A percentile compares a stretch with the other conserved stretches of the same genome.
phyloP scores from a whole-genome alignment of 1,140 invertebrate species.

The Branchinecta lindahli region DNA sequence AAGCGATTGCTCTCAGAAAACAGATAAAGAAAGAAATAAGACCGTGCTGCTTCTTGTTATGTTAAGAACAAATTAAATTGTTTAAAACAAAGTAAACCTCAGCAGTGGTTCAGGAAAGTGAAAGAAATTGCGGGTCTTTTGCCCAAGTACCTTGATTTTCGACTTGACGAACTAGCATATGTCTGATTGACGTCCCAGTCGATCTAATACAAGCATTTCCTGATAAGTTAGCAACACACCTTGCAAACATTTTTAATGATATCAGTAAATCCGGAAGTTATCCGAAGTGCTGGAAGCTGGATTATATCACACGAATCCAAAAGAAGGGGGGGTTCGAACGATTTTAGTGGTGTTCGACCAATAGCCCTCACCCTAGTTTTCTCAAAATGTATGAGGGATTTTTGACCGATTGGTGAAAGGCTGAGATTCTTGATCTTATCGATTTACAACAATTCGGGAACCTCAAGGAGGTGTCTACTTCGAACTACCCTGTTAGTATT shows the following conservation, averaged over 20 bases:
- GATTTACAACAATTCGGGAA: too few relatives aligned
- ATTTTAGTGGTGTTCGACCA: too few relatives aligned
- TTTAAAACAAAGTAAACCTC: conserved; percentile 9
- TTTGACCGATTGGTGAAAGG: neutral
- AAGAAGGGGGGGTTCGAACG: neutral
- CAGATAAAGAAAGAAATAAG: conserved; percentile 1
- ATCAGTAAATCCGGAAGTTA: neutral
- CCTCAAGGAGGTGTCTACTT: conserved; percentile 4
- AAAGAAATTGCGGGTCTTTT: neutral
- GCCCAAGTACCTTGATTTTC: neutral
- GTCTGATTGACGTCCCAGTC: conserved; percentile 3
- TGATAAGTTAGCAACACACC: conserved; percentile 1
- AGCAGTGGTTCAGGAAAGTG: too few relatives aligned
- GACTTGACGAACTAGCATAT: neutral
- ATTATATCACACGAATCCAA: conserved; percentile 1
- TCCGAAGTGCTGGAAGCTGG: neutral
- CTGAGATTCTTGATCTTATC: conserved; percentile 1
- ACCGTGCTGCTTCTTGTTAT: conserved; percentile 1
- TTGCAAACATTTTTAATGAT: too few relatives aligned
- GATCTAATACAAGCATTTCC: conserved; percentile 1
- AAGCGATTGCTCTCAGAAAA: too few relatives aligned
- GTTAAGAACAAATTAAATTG: conserved; percentile 3
- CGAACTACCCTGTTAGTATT: conserved; percentile 5
- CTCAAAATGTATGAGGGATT: conserved; percentile 4
- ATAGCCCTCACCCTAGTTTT: neutral